phyloP scores from a whole-genome alignment of 2,888 invertebrate species.

The Hypomecis atomaria region DNA sequence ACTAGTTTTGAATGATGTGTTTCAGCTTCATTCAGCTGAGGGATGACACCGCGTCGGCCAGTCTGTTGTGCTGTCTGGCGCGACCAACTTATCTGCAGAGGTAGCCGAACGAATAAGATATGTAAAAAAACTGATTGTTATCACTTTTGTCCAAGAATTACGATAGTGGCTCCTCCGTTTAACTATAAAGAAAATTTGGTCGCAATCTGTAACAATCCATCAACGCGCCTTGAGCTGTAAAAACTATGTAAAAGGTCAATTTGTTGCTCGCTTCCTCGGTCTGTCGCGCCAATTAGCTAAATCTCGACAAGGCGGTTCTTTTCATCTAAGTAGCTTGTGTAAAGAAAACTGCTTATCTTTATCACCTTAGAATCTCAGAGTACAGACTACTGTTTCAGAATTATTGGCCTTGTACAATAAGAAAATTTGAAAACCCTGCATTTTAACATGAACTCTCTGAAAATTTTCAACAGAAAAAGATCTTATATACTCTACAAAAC shows the following conservation, averaged over 20 bases:
- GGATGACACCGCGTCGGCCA: conserved; percentile 42
- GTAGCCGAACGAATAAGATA: neutral
- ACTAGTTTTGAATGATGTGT: neutral
- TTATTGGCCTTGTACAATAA: neutral
- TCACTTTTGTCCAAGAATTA: neutral
- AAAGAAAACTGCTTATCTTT: conserved; percentile 9
- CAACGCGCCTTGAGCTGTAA: conserved; percentile 57
- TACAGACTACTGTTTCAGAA: conserved; percentile 9
- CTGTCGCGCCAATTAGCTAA: conserved; percentile 57
- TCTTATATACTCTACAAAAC: too few species aligned
- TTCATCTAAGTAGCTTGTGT: conserved; percentile 8
- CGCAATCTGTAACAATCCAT: conserved; percentile 43
- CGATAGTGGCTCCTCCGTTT: neutral
- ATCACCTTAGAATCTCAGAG: conserved; percentile 8
- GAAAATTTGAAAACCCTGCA: too few species aligned
- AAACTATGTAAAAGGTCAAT: conserved; percentile 64
- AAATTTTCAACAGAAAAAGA: too few species aligned
- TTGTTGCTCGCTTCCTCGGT: conserved; percentile 59
- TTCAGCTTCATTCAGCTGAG: conserved; percentile 37
- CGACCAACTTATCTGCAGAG: neutral
- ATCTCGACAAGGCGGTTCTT: conserved; percentile 28
- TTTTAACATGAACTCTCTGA: too few species aligned
- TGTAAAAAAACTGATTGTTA: neutral
- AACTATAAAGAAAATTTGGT: neutral
- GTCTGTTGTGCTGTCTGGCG: conserved; percentile 24